Evolutionary conservation across 1,140 invertebrate genomes (phyloP).

Genomic region (Dendrolimus punctatus): DNA sequence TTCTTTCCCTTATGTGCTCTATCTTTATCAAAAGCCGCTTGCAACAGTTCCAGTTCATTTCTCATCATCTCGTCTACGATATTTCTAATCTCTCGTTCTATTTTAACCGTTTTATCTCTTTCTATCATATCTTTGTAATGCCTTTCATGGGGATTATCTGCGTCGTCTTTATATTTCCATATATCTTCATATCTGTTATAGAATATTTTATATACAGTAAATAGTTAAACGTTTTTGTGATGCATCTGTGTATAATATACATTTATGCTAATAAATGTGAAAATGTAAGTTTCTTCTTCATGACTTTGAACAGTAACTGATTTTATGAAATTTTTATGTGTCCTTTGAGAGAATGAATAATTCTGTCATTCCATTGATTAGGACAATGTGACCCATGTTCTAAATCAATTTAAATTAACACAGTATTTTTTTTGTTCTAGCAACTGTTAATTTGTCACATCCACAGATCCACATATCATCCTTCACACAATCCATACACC

Average conservation of each 20-base stretch:
- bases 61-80: slow-evolving; percentile 91
- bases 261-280: background rate
- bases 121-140: slow-evolving; percentile 88
- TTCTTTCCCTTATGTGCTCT: slow-evolving; percentile 83
- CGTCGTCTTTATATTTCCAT: slow-evolving; percentile 88
- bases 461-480: no score
- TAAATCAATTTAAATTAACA: no score
- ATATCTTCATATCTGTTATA: slow-evolving; percentile 77
- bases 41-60: slow-evolving; percentile 85
- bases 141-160: slow-evolving; percentile 71
- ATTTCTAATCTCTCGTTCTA: slow-evolving; percentile 88
- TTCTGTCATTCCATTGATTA: no score
- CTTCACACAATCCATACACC: no score
- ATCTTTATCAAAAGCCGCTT: slow-evolving; percentile 85
- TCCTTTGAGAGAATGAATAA: no score
- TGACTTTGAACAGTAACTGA: no score
- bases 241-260: background rate
- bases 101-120: slow-evolving; percentile 84
- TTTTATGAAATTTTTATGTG: no score
- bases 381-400: no score
- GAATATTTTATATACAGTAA: slow-evolving; percentile 2
- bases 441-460: no score
- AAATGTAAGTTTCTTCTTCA: background rate
- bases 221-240: slow-evolving; percentile 4
- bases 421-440: no score